These are phyloP conservation scores for Vanessa cardui DNA, from an alignment of 2,888 invertebrate species.

Conservation along the genomic window DNA sequence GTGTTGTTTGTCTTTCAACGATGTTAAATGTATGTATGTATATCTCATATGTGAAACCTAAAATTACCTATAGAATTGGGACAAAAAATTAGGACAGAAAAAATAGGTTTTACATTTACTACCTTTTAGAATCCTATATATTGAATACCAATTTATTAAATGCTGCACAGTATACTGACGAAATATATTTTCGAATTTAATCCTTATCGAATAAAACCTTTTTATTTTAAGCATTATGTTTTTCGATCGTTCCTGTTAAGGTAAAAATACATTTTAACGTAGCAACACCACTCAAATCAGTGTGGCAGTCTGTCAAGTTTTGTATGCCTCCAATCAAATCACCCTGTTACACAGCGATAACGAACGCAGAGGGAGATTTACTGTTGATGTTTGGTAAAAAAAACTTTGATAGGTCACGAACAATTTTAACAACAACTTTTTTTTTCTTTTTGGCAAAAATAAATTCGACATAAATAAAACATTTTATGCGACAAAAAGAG, in stretches of 20 bases:
- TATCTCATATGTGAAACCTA: no score
- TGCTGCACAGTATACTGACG: no score
- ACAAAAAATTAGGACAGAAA: no score
- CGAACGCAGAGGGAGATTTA: constrained; percentile 15
- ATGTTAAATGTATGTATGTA: no score
- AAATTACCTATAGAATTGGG: no score
- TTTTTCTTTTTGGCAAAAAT: neutral
- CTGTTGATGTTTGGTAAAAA: constrained; percentile 11
- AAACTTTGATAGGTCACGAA: constrained; percentile 10
- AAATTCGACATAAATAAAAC: neutral
- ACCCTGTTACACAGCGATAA: constrained; percentile 14
- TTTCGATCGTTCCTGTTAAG: neutral
- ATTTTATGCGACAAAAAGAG: neutral
- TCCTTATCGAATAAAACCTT: neutral
- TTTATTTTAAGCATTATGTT: neutral
- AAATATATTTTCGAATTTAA: neutral
- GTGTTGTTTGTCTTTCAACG: no score
- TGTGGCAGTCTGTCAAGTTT: constrained; percentile 17
- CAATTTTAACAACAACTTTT: constrained; percentile 3
- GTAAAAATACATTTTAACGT: constrained; percentile 12
- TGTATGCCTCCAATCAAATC: constrained; percentile 21
- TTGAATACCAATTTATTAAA: no score
- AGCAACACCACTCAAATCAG: constrained; percentile 10
- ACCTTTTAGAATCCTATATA: no score
- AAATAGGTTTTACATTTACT: no score